Conservation (phyloP, 1,140 invertebrate genomes). For the Euschistus heros region DNA sequence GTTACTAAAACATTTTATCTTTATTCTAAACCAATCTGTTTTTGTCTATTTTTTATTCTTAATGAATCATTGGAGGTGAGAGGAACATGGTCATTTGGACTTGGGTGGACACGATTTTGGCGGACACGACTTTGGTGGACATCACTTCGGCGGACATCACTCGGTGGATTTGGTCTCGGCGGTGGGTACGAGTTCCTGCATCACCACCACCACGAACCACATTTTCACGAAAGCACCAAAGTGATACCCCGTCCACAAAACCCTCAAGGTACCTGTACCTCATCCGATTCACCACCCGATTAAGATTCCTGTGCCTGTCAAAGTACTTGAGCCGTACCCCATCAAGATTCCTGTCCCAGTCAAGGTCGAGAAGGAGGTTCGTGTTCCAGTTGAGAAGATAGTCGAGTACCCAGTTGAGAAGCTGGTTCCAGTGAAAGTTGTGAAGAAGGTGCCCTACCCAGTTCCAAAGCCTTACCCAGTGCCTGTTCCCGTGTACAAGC, state of each 20-base stretch:
- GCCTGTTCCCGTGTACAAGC: constrained; percentile 30
- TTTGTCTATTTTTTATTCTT: too few species aligned
- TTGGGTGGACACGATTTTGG: too few species aligned
- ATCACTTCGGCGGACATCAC: too few species aligned
- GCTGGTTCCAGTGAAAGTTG: constrained; percentile 29
- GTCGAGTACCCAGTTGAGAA: constrained; percentile 30
- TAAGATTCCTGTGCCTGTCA: constrained; percentile 28
- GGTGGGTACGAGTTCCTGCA: background rate
- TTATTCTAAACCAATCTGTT: too few species aligned
- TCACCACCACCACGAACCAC: background rate
- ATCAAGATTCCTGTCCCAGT: constrained; percentile 24
- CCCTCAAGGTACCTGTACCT: constrained; percentile 24
- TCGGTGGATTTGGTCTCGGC: constrained; percentile 11
- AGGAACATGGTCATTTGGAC: too few species aligned
- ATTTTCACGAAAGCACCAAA: background rate
- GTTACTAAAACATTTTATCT: too few species aligned
- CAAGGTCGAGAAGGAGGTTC: constrained; percentile 27
- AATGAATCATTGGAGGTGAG: too few species aligned
- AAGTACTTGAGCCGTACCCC: constrained; percentile 25
- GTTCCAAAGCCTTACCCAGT: constrained; percentile 29
- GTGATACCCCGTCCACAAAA: constrained; percentile 23
- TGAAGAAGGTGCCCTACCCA: constrained; percentile 29
- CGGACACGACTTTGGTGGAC: too few species aligned
- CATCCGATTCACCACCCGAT: constrained; percentile 24
- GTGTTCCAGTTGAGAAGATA: constrained; percentile 30